Evolutionary conservation across 2,113 vertebrate species (phyloP), one percentile per base, ranked within the genome.

Genomic region (Scalopus aquaticus): DNA sequence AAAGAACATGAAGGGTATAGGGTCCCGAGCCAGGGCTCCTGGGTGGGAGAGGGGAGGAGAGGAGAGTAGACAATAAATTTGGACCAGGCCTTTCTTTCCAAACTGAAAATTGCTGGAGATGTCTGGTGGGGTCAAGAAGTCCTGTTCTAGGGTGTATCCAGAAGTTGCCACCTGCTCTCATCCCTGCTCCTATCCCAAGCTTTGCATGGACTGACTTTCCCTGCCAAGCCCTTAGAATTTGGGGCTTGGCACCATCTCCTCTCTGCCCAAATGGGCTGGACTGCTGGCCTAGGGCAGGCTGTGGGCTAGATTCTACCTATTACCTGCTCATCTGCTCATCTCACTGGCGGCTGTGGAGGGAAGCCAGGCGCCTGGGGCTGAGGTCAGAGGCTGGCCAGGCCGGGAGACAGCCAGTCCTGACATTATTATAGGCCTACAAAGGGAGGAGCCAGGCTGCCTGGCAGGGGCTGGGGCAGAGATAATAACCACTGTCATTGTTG

Each of bases 351-450:
- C 37, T 42, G 12, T 44, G 9, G 39, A 24, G 81, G 54, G 39
- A 82, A 89, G 37, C 70, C 81, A 37, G 46, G 83, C 15, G 0
- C 60, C 80, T 8, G 0, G 11, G 39, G 83, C 91, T 90, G 90
- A 72, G 83, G 95, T 91, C 80, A 56, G 80, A 81, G 46, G 82
- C 91, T 11, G 0, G 60, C 76, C 72, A 51, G 46, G 64, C 76
- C 54, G 4, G 64, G 88, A 82, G 88, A 67, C 51, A 8, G 77
- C 37, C 96, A 60, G 88, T 64, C 84, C 86, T 91, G 54, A 77
- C 70, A 67, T 94, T 93, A 96, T 95, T 94, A 94, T 28, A 95
- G 81, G 64, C 74, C 80, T 80, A 42, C 32, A 9, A 67, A 92
- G 84, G 91, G 91, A 81, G 81, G 93, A 74, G 77, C 93, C 37